phyloP scores from a whole-genome alignment of 1,140 invertebrate genomes.

The Drosophila burlai region DNA sequence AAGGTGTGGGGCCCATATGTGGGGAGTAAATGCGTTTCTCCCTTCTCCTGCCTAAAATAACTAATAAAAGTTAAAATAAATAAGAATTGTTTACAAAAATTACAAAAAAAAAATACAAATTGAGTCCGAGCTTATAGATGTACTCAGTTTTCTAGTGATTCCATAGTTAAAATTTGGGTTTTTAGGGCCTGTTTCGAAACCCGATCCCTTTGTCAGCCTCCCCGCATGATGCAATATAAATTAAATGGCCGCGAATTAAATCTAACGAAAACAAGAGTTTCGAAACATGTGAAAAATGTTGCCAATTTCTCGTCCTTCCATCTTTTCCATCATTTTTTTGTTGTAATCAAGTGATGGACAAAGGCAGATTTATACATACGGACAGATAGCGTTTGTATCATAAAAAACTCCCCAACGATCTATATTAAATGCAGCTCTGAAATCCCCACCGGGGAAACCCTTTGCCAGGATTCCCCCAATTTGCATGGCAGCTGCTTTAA shows the following conservation, averaged over 20 bases:
- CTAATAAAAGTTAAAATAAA: too few species aligned
- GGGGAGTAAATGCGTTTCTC: conserved; percentile 7
- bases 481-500: conserved; percentile 65
- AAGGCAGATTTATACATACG: conserved; percentile 22
- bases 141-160: not conserved
- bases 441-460: not conserved
- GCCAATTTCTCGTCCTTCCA: conserved; percentile 55
- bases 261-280: conserved; percentile 68
- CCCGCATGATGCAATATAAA: conserved; percentile 50
- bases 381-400: conserved; percentile 8
- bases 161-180: not conserved
- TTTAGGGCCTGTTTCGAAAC: not conserved
- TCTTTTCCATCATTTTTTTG: not conserved
- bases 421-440: conserved; percentile 16
- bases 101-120: not conserved
- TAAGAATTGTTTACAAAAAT: not conserved
- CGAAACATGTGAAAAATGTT: conserved; percentile 63
- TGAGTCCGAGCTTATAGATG: too few species aligned
- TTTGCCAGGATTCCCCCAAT: conserved; percentile 47
- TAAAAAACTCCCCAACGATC: conserved; percentile 17
- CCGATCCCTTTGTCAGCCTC: not conserved
- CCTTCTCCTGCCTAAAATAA: not conserved
- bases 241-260: conserved; percentile 73
- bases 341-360: conserved; percentile 31
- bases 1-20: conserved; percentile 31